Base-by-base conservation (phyloP, 2,888 invertebrate species). In the Rotaria macrura region DNA sequence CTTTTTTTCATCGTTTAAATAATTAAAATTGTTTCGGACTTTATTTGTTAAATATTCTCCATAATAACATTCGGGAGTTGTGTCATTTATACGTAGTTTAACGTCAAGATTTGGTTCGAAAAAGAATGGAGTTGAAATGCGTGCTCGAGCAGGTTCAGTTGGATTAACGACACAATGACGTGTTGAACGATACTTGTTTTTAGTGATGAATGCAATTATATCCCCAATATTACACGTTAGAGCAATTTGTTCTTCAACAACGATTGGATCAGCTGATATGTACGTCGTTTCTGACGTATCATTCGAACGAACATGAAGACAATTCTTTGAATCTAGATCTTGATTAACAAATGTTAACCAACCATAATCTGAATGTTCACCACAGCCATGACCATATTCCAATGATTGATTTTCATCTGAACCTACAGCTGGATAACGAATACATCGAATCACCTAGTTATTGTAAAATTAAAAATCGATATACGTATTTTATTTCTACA, bases 301-400 rank as follows among this genome's bases (percentile, higher is more conserved):
- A 65, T 12, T 65, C 1, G 29, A 34, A 34, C 65, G 65, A 65
- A 65, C 65, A 65, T 65, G 65, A 65, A 65, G 65, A 38, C 34
- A 38, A 34, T 65, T 65, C 6, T 20, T 34, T 34, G 65, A 65
- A 34, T 65, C 65, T 34, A 34, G 65, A 65, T 65, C 65, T 65
- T 65, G 65, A 65, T 65, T 65, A 34, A 65, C 65, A 65, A 65
- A 65, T 65, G 65, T 65, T 65, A 65, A 65, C 65, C 65, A 65
- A 65, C 65, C 65, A 34, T 65, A 65, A 65, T 65, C 65, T 6
- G 65, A 34, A 65, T 65, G 65, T 34, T 65, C 65, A 34, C 65
- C 65, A 65, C 65, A 65, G 20, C 65, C 65, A 6, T 65, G 65
- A 65, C 65, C 65, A 65, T 65, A 65, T 34, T 65, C 65, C 4